phyloP scores from a whole-genome alignment of 2,888 invertebrate genomes.

The Phaedon cochleariae region DNA sequence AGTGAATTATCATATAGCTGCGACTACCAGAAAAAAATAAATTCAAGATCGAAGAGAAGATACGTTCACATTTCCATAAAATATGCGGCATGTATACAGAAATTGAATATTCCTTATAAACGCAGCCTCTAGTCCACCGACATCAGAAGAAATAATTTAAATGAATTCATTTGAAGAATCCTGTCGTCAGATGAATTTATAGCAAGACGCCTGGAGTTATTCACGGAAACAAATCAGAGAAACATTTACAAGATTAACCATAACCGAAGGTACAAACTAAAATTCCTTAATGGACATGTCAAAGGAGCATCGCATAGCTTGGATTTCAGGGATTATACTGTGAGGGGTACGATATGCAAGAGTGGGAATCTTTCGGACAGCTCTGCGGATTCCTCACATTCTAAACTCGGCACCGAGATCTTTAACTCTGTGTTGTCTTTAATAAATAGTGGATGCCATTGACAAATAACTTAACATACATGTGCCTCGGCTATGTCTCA shows the following conservation, averaged over 20 bases:
- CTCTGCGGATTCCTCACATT: constrained; percentile 57
- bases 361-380: constrained; percentile 44
- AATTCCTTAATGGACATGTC: constrained; percentile 56
- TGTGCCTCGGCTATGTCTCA: constrained; percentile 55
- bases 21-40: constrained; percentile 47
- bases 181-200: constrained; percentile 42
- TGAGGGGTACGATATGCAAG: constrained; percentile 49
- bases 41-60: constrained; percentile 39
- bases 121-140: constrained; percentile 31
- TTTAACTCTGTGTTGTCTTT: constrained; percentile 60
- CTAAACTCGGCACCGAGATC: constrained; percentile 57
- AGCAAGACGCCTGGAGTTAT: constrained; percentile 34
- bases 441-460: constrained; percentile 62
- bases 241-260: constrained; percentile 44
- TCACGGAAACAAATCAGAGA: constrained; percentile 45
- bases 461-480: constrained; percentile 61
- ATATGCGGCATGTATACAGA: constrained; percentile 40
- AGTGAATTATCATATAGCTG: constrained; percentile 49
- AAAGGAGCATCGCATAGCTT: constrained; percentile 49
- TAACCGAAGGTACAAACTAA: constrained; percentile 48
- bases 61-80: constrained; percentile 45
- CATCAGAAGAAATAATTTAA: constrained; percentile 45
- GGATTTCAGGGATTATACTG: constrained; percentile 55
- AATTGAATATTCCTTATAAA: constrained; percentile 40
- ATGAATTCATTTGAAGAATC: constrained; percentile 44